Conservation (phyloP, 2,888 invertebrate species). For the Aleiodes leptofemur region DNA sequence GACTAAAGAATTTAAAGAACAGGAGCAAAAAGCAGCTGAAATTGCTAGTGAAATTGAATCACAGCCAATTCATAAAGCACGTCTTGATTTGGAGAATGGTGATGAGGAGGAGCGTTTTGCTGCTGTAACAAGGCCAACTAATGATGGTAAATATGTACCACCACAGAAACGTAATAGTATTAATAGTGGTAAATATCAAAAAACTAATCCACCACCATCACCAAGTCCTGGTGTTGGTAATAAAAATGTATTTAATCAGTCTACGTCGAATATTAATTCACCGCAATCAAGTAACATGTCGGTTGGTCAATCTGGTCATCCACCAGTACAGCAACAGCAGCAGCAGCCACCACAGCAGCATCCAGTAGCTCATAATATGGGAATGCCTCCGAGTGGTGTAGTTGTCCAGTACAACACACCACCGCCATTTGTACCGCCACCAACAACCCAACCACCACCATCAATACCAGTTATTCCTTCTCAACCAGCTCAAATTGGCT, state of each 20-base stretch:
- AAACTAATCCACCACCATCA: slow-evolving; percentile 78
- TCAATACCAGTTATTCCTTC: slow-evolving; percentile 60
- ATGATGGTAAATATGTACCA: slow-evolving; percentile 84
- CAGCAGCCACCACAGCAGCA: slow-evolving; percentile 53
- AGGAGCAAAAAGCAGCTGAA: slow-evolving; percentile 90
- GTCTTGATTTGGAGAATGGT: slow-evolving; percentile 92
- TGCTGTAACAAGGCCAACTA: slow-evolving; percentile 80
- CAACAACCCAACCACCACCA: slow-evolving; percentile 69
- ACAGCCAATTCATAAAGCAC: slow-evolving; percentile 87
- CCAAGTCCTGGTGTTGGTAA: slow-evolving; percentile 70
- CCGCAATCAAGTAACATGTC: slow-evolving; percentile 69
- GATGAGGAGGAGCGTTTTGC: slow-evolving; percentile 93
- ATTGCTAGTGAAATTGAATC: slow-evolving; percentile 96
- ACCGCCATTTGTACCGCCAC: slow-evolving; percentile 70
- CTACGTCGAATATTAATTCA: slow-evolving; percentile 42
- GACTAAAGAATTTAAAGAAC: slow-evolving; percentile 90
- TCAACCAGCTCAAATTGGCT: slow-evolving; percentile 56
- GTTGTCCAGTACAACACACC: slow-evolving; percentile 70
- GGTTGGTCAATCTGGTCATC: slow-evolving; percentile 66
- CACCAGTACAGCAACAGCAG: slow-evolving; percentile 61
- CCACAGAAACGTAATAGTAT: slow-evolving; percentile 87
- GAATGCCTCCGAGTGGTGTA: slow-evolving; percentile 71
- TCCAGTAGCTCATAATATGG: slow-evolving; percentile 69
- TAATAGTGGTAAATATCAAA: slow-evolving; percentile 81
- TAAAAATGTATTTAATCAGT: slow-evolving; percentile 71